Base-by-base conservation (phyloP, 53 echinoderm and acorn worm species). In the Hippasteria phrygiana region DNA sequence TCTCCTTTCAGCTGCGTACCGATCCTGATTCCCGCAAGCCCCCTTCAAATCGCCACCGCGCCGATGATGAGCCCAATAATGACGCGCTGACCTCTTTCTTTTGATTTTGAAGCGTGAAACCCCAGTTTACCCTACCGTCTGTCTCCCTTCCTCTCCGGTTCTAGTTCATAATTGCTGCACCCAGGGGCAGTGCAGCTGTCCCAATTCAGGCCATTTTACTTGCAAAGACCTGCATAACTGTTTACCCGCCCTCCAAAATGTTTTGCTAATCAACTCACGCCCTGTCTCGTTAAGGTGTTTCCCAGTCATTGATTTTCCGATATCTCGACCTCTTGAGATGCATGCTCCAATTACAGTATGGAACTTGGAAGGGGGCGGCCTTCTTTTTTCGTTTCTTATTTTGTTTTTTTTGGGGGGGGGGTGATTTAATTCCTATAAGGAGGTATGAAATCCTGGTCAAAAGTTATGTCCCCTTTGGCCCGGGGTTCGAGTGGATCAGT, bases 221-320 rank as follows among this genome's bases (percentile, higher is more conserved):
- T 81, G 81, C 81, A 81, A 81, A 81, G 81, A 81, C 65, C 81
- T 65, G 65, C 81, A 81, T 81, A 63, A 81, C 81, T 81, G 81
- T 81, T 81, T 81, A 81, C 81, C 81, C 81, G 46, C 65, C 81
- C 81, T 81, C 81, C 64, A 81, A 81, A 81, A 81, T 81, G 81
- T 81, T 81, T 81, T 81, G 81, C 81, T 81, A 81, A 81, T 81
- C 81, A 81, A 81, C 81, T 81, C 81, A 65, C 65, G 81, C 62
- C 56, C 81, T 37, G 63, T 81, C 81, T 81, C 81, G 81, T 81
- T 81, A 81, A 65, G 81, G 81, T 81, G 81, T 81, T 81, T 81
- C 43, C 38, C 81, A 55, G 81, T 43, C 81, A 81, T 81, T 81
- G 81, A 81, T 81, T 81, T 81, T 81, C 65, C 81, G 81, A 81